phyloP scores from a whole-genome alignment of 2,113 vertebrate species.

The Penelope pileata region DNA sequence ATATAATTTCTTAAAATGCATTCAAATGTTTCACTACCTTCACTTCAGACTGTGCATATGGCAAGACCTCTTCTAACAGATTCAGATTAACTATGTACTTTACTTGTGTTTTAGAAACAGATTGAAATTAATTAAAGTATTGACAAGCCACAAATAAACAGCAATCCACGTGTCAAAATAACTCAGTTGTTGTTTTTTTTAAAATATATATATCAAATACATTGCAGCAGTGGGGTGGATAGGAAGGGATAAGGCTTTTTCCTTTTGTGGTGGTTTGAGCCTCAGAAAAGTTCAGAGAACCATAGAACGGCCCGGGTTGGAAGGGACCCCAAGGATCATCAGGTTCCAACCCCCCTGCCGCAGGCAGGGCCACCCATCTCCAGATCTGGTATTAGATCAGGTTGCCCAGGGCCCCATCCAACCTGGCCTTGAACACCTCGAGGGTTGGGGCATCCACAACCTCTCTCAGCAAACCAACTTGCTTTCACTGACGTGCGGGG shows the following conservation, averaged over 20 bases:
- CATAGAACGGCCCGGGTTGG: too few relatives aligned
- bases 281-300: background rate
- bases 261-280: background rate
- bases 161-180: background rate
- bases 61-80: conserved; percentile 34
- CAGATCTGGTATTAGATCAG: too few relatives aligned
- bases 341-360: too few relatives aligned
- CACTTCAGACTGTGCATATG: conserved; percentile 6
- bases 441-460: too few relatives aligned
- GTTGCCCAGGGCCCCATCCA: too few relatives aligned
- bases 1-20: background rate
- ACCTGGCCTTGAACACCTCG: too few relatives aligned
- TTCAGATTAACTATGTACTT: background rate
- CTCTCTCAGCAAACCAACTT: background rate
- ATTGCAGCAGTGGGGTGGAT: fast-evolving
- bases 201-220: too few relatives aligned
- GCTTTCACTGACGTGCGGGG: background rate
- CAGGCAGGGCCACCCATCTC: too few relatives aligned
- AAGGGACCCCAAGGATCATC: too few relatives aligned
- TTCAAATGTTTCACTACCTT: background rate
- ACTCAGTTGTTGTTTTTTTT: background rate
- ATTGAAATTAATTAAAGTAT: conserved; percentile 47
- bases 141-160: conserved; percentile 44
- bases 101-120: conserved; percentile 48
- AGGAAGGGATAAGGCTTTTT: background rate